These are phyloP conservation scores for Pterophyllum scalare DNA, from an alignment of 2,113 vertebrate species.

Conservation along the genomic window DNA sequence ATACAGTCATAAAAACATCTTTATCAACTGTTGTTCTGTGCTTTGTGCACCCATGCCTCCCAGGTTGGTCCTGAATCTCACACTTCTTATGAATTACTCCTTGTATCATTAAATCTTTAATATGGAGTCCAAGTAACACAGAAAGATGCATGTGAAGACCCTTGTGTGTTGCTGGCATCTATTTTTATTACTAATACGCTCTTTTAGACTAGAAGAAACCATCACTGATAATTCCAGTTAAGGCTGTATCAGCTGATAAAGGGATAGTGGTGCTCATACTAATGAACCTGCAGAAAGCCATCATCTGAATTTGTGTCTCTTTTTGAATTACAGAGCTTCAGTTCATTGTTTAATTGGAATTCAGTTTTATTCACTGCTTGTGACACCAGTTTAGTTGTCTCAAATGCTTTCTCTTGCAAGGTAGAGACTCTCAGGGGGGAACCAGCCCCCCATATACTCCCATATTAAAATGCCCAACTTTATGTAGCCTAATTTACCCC, in stretches of 20 bases:
- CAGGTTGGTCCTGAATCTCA: constrained; percentile 80
- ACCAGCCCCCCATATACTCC: no score
- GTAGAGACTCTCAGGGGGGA: neutral
- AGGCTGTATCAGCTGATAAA: neutral
- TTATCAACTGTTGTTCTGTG: constrained; percentile 92
- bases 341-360: neutral
- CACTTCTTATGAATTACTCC: neutral
- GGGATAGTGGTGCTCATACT: no score
- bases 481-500: no score
- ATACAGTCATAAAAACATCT: constrained; percentile 92
- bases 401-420: neutral
- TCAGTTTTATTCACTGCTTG: neutral
- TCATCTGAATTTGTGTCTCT: neutral
- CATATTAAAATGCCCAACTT: no score
- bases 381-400: neutral
- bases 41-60: constrained; percentile 94
- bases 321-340: neutral
- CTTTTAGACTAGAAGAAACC: neutral
- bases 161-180: neutral
- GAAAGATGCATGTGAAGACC: neutral
- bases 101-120: neutral
- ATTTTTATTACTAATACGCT: neutral
- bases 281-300: neutral
- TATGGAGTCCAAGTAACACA: neutral
- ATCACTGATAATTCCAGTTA: rapidly evolving